These are phyloP conservation scores for Nematostella vectensis DNA, from an alignment of 92 coral and sea anemone species.

Conservation along the genomic window DNA sequence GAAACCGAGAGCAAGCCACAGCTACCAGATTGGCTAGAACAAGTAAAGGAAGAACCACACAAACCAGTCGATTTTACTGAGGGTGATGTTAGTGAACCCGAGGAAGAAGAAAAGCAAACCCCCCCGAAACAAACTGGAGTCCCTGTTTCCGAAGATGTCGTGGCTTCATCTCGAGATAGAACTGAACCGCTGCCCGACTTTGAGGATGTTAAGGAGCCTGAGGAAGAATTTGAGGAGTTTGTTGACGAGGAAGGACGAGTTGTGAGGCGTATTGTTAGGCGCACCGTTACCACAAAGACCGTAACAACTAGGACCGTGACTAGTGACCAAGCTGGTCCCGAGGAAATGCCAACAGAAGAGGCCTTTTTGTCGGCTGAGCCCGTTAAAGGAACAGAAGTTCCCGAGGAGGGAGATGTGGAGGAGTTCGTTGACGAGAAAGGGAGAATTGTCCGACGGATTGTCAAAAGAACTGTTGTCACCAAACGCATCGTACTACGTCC, in stretches of 20 bases:
- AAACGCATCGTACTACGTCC: conserved; percentile 17
- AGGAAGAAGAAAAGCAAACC: conserved; percentile 38
- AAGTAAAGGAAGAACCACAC: conserved; percentile 14
- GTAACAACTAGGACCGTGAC: not conserved
- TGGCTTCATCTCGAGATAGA: not conserved
- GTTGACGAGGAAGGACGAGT: conserved; percentile 59
- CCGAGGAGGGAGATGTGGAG: conserved; percentile 43
- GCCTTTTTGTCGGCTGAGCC: conserved; percentile 2
- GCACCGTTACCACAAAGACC: conserved; percentile 19
- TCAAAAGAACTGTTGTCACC: conserved; percentile 9
- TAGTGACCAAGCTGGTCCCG: not conserved
- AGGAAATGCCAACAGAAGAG: not conserved
- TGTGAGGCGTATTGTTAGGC: conserved; percentile 50
- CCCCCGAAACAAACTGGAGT: conserved; percentile 19
- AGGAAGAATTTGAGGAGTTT: conserved; percentile 17
- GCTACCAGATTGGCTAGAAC: conserved; percentile 29
- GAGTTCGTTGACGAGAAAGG: conserved; percentile 63
- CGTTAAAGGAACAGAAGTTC: conserved; percentile 4
- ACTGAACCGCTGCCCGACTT: not conserved
- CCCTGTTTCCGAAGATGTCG: not conserved
- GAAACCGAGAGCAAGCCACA: conserved; percentile 2
- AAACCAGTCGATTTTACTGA: conserved; percentile 8
- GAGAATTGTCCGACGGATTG: conserved; percentile 42
- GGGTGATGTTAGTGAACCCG: not conserved
- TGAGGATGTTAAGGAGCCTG: not conserved